Conservation (phyloP, 92 coral and sea anemone species). For the Montipora capitata region DNA sequence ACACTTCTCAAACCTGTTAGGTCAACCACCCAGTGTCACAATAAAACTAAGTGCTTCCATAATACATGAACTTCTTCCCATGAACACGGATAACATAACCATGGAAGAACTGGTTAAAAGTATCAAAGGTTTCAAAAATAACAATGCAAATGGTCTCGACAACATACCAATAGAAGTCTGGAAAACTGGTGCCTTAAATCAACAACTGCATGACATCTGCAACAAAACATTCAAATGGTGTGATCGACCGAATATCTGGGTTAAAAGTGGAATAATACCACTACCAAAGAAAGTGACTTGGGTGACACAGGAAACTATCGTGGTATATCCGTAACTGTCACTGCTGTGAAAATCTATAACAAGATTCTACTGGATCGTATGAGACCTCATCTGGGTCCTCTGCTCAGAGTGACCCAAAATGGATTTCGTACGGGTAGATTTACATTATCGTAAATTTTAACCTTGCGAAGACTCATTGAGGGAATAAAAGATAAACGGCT, state of each 20-base stretch:
- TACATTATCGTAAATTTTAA: too few relatives aligned
- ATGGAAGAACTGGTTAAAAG: too few relatives aligned
- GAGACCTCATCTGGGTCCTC: too few relatives aligned
- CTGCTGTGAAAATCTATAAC: not conserved
- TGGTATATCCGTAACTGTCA: conserved; percentile 9
- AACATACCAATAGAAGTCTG: conserved; percentile 32
- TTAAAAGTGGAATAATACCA: not conserved
- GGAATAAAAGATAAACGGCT: conserved; percentile 31
- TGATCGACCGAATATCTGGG: conserved; percentile 8
- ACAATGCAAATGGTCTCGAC: conserved; percentile 3
- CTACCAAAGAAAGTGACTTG: conserved; percentile 22
- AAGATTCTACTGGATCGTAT: too few relatives aligned
- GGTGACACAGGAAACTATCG: conserved; percentile 28
- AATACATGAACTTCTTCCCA: too few relatives aligned
- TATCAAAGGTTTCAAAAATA: conserved; percentile 19
- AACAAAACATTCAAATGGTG: not conserved
- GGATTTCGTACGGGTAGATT: too few relatives aligned
- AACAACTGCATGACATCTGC: not conserved
- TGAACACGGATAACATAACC: too few relatives aligned
- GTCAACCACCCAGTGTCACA: too few relatives aligned
- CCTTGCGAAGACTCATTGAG: conserved; percentile 1
- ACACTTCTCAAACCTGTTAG: too few relatives aligned
- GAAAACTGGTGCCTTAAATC: conserved; percentile 14
- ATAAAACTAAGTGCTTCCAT: too few relatives aligned
- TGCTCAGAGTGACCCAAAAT: too few relatives aligned